Conservation (phyloP, 2,113 vertebrate genomes). For the Notiomystis cincta region DNA sequence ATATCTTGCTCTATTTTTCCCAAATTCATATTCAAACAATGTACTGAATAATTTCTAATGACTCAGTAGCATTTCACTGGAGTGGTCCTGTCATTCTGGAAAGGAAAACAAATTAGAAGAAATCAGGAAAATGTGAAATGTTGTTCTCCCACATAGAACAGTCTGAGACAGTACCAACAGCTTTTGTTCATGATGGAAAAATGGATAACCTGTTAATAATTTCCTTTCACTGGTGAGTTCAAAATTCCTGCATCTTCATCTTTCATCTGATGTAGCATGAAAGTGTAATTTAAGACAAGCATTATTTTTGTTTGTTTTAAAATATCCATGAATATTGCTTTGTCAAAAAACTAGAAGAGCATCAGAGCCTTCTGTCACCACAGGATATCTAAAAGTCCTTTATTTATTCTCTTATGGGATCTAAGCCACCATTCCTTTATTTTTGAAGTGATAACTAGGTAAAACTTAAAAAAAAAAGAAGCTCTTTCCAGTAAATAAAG, state of each 20-base stretch:
- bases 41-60: neutral
- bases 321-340: neutral
- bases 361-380: neutral
- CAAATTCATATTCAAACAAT: neutral
- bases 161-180: neutral
- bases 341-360: neutral
- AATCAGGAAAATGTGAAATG: neutral
- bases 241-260: neutral
- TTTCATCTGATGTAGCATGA: neutral
- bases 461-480: neutral
- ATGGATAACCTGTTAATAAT: neutral
- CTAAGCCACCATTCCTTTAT: neutral
- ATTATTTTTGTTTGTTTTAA: neutral
- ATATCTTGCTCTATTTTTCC: neutral
- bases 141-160: neutral
- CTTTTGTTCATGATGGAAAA: neutral
- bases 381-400: neutral
- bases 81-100: neutral
- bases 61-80: neutral
- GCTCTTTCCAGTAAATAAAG: neutral
- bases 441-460: neutral
- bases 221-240: neutral
- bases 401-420: neutral
- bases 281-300: neutral
- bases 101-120: neutral